Conservation (phyloP, 1,140 invertebrate genomes). For the Bombus huntii region DNA sequence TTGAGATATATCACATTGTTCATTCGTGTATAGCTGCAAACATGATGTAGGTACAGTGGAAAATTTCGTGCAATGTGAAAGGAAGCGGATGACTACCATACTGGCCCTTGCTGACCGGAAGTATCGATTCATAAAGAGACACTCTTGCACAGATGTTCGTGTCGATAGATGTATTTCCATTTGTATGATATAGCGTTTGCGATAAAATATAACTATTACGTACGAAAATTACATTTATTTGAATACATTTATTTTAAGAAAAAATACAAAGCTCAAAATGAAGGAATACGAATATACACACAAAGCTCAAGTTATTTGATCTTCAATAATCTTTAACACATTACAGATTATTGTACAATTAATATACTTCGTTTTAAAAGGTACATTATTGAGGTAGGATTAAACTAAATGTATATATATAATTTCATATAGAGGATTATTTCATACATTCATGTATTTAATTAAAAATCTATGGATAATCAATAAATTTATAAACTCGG, state of each 20-base stretch:
- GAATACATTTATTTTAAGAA: not conserved
- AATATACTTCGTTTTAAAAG: too few species aligned
- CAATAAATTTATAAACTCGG: not conserved
- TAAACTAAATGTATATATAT: too few species aligned
- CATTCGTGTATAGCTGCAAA: too few species aligned
- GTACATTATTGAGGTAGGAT: too few species aligned
- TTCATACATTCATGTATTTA: too few species aligned
- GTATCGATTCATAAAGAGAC: not conserved
- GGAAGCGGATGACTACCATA: not conserved
- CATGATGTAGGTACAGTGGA: too few species aligned
- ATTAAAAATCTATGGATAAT: not conserved
- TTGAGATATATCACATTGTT: too few species aligned
- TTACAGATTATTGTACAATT: too few species aligned
- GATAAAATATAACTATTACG: not conserved
- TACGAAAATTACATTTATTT: too few species aligned
- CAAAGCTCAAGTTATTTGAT: not conserved
- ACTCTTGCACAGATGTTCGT: not conserved
- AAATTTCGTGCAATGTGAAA: too few species aligned
- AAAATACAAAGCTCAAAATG: not conserved
- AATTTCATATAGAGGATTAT: too few species aligned
- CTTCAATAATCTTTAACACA: too few species aligned
- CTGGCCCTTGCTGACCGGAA: not conserved
- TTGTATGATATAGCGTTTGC: not conserved
- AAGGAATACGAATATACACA: not conserved
- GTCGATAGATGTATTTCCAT: not conserved